phyloP scores from a whole-genome alignment of 2,888 invertebrate genomes.

The Mesochorus sp. region DNA sequence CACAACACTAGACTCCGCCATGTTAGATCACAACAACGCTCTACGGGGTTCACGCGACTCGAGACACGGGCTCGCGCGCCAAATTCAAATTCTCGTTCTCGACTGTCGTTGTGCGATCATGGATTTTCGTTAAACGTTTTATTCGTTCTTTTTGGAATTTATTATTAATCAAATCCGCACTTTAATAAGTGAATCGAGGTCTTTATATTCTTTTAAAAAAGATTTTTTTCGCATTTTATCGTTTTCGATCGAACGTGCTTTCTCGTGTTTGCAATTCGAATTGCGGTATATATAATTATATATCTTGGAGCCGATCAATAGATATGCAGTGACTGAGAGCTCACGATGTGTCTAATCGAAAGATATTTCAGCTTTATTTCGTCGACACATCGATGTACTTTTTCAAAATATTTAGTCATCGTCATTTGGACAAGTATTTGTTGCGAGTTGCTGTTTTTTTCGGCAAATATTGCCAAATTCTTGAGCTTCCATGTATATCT shows the following conservation, averaged over 20 bases:
- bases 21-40: conserved; percentile 89
- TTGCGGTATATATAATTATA: conserved; percentile 62
- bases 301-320: conserved; percentile 71
- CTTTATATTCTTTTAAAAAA: not conserved
- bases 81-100: conserved; percentile 65
- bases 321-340: too few species aligned
- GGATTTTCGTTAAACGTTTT: not conserved
- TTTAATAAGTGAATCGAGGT: not conserved
- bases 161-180: not conserved
- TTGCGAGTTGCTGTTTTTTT: too few species aligned
- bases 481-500: not conserved
- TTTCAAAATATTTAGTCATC: too few species aligned
- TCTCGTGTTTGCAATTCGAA: conserved; percentile 14
- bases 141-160: not conserved
- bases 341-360: too few species aligned
- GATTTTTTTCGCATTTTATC: not conserved
- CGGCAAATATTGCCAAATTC: too few species aligned
- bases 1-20: conserved; percentile 87
- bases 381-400: too few species aligned
- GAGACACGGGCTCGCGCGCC: conserved; percentile 81
- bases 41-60: conserved; percentile 84
- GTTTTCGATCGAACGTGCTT: conserved; percentile 26
- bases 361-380: too few species aligned
- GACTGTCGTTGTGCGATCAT: not conserved
- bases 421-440: too few species aligned